Conservation (phyloP, 2,888 invertebrate genomes). For the Andrena trimmerana region DNA sequence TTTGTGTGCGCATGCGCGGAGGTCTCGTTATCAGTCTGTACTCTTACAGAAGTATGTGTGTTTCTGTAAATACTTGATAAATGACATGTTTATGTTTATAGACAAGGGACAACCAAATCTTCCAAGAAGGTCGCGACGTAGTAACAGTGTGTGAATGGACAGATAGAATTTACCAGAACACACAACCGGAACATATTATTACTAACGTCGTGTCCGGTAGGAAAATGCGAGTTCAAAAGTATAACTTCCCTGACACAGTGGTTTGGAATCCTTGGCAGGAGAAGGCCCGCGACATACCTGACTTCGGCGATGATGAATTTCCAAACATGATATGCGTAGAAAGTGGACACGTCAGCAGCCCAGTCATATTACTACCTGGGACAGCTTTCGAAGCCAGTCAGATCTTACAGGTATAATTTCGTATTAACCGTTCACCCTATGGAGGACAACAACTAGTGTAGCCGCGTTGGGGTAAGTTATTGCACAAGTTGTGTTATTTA, state of each 20-base stretch:
- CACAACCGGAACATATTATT: slow-evolving; percentile 96
- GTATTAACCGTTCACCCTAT: not conserved
- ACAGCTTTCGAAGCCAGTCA: slow-evolving; percentile 97
- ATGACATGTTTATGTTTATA: slow-evolving; percentile 78
- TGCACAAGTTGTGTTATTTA: not conserved
- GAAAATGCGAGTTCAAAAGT: slow-evolving; percentile 96
- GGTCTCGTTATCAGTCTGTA: too few species aligned
- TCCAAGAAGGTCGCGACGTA: slow-evolving; percentile 96
- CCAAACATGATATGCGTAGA: slow-evolving; percentile 99
- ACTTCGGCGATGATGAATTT: slow-evolving; percentile 99
- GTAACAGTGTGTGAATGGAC: slow-evolving; percentile 97
- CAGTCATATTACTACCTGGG: slow-evolving; percentile 94
- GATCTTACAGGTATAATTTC: slow-evolving; percentile 90
- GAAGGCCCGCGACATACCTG: slow-evolving; percentile 95
- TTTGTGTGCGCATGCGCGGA: too few species aligned
- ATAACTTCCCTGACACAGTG: slow-evolving; percentile 98
- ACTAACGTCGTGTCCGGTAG: slow-evolving; percentile 96
- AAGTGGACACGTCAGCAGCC: slow-evolving; percentile 95
- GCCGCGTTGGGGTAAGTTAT: too few species aligned
- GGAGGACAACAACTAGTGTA: too few species aligned
- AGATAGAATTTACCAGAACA: slow-evolving; percentile 97
- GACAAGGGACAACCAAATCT: slow-evolving; percentile 94
- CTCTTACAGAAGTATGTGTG: not conserved
- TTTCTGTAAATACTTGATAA: slow-evolving; percentile 1
- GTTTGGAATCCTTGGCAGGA: slow-evolving; percentile 99